Evolutionary conservation across 2,113 vertebrate species (phyloP).

Genomic region (Willisornis vidua): DNA sequence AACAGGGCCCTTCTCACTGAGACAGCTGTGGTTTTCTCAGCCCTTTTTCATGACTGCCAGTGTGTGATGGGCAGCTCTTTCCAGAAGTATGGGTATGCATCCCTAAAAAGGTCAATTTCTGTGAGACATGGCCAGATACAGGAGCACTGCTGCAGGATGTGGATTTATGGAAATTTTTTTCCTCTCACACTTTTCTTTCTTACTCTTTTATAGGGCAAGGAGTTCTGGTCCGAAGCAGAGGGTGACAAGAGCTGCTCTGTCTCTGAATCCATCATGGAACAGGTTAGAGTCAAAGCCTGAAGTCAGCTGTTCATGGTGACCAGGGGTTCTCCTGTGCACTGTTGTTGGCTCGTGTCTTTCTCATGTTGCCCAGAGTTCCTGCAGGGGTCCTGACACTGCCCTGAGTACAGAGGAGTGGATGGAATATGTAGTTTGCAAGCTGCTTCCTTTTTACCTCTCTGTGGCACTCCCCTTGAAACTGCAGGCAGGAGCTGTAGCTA

Average conservation of each 20-base stretch:
- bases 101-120: not conserved
- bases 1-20: not conserved
- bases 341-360: not conserved
- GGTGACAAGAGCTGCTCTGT: not conserved
- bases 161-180: not conserved
- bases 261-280: slow-evolving; percentile 37
- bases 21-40: not conserved
- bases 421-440: not conserved
- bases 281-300: slow-evolving; percentile 25
- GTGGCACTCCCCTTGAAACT: not conserved
- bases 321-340: not conserved
- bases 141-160: not conserved
- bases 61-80: not conserved
- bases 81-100: rapidly evolving
- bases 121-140: rapidly evolving
- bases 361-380: not conserved
- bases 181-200: not conserved
- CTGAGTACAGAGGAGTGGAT: not conserved
- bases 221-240: not conserved
- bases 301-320: not conserved
- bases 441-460: not conserved
- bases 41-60: not conserved
- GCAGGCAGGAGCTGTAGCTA: not conserved
- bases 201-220: not conserved
- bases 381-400: not conserved